Conservation (phyloP, 2,888 invertebrate species). For the Brachypterus glaber region DNA sequence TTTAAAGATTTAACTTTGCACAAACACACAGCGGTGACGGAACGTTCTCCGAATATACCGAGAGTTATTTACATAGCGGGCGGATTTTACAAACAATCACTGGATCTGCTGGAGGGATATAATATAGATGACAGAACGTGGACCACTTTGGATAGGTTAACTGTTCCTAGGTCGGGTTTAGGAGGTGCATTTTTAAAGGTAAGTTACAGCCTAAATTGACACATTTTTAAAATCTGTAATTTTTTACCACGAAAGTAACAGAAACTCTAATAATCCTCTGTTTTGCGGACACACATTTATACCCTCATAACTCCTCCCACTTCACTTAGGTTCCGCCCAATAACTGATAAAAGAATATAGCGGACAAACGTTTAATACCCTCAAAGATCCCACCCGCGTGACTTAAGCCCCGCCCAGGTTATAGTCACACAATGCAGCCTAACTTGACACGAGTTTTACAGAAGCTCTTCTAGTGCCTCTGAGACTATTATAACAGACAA, state of each 20-base stretch:
- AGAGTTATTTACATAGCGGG: slow-evolving; percentile 87
- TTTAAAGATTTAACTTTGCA: slow-evolving; percentile 86
- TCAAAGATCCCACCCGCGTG: too few species aligned
- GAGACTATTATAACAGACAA: too few species aligned
- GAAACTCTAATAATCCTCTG: slow-evolving; percentile 82
- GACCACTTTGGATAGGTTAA: slow-evolving; percentile 71
- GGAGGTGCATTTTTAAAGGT: slow-evolving; percentile 77
- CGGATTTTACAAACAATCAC: slow-evolving; percentile 77
- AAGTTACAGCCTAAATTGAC: slow-evolving; percentile 13
- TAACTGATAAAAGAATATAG: slow-evolving; percentile 81
- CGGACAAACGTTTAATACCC: too few species aligned
- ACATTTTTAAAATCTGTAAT: too few species aligned
- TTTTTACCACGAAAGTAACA: too few species aligned
- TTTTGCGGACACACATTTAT: slow-evolving; percentile 74
- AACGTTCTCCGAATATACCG: slow-evolving; percentile 79
- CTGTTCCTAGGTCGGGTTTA: slow-evolving; percentile 78
- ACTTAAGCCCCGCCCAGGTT: too few species aligned
- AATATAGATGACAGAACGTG: slow-evolving; percentile 80
- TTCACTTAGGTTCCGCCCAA: slow-evolving; percentile 70
- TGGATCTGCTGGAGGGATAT: slow-evolving; percentile 81
- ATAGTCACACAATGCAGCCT: too few species aligned
- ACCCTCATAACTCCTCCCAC: slow-evolving; percentile 78
- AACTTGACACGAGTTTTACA: too few species aligned
- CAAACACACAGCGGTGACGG: slow-evolving; percentile 74
- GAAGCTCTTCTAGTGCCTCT: too few species aligned